phyloP scores from a whole-genome alignment of 2,888 invertebrate genomes.

The Leptogaster cylindrica region DNA sequence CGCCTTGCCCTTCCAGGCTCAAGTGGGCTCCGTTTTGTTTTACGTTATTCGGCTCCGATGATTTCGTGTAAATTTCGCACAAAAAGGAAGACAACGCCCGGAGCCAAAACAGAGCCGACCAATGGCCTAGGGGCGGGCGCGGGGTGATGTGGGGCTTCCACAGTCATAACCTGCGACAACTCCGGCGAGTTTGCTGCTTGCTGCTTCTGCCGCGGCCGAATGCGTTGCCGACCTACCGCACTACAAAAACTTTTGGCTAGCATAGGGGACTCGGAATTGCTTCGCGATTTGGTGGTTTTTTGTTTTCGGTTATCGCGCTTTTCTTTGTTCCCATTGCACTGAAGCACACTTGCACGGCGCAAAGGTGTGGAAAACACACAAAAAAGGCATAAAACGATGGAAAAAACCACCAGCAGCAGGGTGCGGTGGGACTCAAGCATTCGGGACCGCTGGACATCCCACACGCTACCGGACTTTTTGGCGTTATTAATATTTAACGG shows the following conservation, averaged over 20 bases:
- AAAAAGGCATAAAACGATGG: too few species aligned
- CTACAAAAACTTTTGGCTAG: constrained; percentile 23
- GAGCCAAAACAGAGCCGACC: neutral
- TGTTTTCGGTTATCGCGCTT: constrained; percentile 25
- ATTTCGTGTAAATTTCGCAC: constrained; percentile 32
- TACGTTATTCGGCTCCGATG: constrained; percentile 20
- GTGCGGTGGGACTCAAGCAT: neutral
- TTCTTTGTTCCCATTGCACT: neutral
- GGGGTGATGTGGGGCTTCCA: neutral
- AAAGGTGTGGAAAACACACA: constrained; percentile 5
- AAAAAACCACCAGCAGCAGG: neutral
- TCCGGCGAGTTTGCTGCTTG: constrained; percentile 7
- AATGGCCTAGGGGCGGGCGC: neutral
- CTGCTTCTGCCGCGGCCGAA: neutral
- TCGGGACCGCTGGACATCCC: neutral
- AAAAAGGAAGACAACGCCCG: neutral
- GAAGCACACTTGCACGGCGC: neutral
- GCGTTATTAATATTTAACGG: neutral
- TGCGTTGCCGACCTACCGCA: constrained; percentile 32
- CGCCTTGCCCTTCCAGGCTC: constrained; percentile 27
- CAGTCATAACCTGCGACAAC: constrained; percentile 31
- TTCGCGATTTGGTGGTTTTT: constrained; percentile 27
- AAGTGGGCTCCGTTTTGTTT: constrained; percentile 27
- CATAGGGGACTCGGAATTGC: constrained; percentile 4
- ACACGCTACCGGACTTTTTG: neutral